A percentile compares a stretch with the other conserved stretches of the same genome.
These are phyloP conservation scores for Cyanoramphus novaezelandiae DNA, from an alignment of 2,113 vertebrate species.

Conservation along the genomic window DNA sequence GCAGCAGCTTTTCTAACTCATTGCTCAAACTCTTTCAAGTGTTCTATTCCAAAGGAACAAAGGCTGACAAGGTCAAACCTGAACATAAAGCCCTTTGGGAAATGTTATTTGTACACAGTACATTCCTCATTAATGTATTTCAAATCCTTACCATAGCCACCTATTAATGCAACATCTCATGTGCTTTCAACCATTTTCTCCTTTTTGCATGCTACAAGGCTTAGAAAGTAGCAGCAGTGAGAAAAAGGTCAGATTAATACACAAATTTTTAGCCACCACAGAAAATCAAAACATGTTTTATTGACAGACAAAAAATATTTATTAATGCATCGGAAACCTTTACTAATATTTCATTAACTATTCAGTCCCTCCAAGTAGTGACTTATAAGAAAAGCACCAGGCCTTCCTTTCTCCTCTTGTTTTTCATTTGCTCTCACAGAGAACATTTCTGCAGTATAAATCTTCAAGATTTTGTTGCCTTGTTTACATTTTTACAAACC, in stretches of 20 bases:
- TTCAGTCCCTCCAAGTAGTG: neutral
- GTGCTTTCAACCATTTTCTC: neutral
- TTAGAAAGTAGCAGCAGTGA: neutral
- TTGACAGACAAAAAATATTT: neutral
- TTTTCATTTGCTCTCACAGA: neutral
- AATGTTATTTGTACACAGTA: neutral
- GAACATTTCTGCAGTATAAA: neutral
- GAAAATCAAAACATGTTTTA: neutral
- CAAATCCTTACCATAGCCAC: neutral
- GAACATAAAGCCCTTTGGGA: slow-evolving; percentile 1
- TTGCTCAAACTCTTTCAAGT: neutral
- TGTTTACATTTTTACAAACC: neutral
- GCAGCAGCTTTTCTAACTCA: neutral
- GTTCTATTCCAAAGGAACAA: neutral
- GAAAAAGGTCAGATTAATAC: neutral
- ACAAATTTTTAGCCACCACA: neutral
- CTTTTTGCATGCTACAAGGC: neutral
- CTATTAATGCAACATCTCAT: neutral
- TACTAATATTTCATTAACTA: neutral
- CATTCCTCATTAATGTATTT: slow-evolving; percentile 30
- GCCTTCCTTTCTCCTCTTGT: neutral
- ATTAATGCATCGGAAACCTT: neutral
- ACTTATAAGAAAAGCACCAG: neutral
- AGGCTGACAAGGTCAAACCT: slow-evolving; percentile 23
- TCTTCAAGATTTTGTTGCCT: neutral